Conservation (phyloP, 2,888 invertebrate genomes). For the Parnassius glacialis region DNA sequence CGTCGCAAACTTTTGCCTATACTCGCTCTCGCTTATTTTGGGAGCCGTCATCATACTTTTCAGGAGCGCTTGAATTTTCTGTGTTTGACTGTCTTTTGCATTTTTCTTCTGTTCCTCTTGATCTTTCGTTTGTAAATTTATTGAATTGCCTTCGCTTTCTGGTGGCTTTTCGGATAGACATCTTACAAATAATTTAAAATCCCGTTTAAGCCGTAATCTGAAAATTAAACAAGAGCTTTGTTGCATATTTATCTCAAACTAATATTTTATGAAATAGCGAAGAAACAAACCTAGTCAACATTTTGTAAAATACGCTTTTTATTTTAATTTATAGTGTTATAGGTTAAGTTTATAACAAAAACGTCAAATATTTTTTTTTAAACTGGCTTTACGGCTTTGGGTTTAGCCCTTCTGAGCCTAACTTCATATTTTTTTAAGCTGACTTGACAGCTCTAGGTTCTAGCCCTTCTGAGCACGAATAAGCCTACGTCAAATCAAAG, state of each 20-base stretch:
- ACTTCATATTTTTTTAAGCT: no score
- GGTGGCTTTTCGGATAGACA: slow-evolving; percentile 41
- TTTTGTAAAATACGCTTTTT: slow-evolving; percentile 15
- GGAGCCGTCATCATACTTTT: slow-evolving; percentile 62
- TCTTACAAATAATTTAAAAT: slow-evolving; percentile 34
- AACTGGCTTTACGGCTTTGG: no score
- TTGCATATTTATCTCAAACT: background rate
- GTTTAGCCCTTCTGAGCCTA: no score
- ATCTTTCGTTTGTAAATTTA: slow-evolving; percentile 40
- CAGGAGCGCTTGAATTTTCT: slow-evolving; percentile 67
- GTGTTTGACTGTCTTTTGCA: slow-evolving; percentile 46
- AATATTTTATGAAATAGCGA: background rate
- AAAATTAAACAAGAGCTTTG: slow-evolving; percentile 9
- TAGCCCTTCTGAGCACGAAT: no score
- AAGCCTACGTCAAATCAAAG: no score
- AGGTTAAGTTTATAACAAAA: no score
- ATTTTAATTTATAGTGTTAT: no score
- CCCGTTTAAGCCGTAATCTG: slow-evolving; percentile 36
- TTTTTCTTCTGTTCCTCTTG: slow-evolving; percentile 38
- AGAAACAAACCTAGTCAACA: slow-evolving; percentile 30
- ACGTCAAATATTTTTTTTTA: no score
- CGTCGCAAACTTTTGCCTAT: slow-evolving; percentile 58
- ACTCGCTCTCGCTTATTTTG: slow-evolving; percentile 61
- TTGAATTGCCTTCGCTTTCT: slow-evolving; percentile 51
- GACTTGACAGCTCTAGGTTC: no score